Evolutionary conservation across 2,797 vertebrate genomes (phyloP).

Genomic region (Meda fulgida): DNA sequence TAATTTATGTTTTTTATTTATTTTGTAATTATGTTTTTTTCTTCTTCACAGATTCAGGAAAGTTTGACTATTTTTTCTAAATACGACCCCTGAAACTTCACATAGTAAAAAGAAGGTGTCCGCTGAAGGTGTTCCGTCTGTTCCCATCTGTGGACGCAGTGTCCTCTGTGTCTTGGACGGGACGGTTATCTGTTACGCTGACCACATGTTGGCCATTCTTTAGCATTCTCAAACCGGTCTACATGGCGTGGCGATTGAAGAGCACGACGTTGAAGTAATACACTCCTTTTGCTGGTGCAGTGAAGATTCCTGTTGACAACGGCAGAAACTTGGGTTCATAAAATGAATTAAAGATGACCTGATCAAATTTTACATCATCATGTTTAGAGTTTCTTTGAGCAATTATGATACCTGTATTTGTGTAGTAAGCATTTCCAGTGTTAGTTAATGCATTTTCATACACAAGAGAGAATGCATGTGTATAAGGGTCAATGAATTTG

Average conservation of each 20-base stretch:
- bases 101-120: conserved; percentile 2
- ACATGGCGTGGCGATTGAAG: background rate
- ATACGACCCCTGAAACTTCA: background rate
- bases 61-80: background rate
- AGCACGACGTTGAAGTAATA: conserved; percentile 41
- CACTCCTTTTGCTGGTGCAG: conserved; percentile 31
- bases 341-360: background rate
- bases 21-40: no score
- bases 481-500: background rate
- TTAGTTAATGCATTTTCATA: conserved; percentile 10
- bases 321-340: background rate
- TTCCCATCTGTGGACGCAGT: background rate
- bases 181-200: background rate
- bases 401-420: conserved; percentile 23
- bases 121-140: conserved; percentile 35
- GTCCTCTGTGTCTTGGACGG: background rate
- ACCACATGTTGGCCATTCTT: conserved; percentile 22
- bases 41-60: background rate
- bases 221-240: background rate
- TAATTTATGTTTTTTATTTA: no score
- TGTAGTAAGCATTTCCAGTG: conserved; percentile 31
- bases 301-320: conserved; percentile 32
- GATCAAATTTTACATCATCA: background rate
- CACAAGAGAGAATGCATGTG: accelerated
- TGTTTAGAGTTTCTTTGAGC: background rate